Conservation (phyloP, 2,113 vertebrate species). For the Gallinago media region DNA sequence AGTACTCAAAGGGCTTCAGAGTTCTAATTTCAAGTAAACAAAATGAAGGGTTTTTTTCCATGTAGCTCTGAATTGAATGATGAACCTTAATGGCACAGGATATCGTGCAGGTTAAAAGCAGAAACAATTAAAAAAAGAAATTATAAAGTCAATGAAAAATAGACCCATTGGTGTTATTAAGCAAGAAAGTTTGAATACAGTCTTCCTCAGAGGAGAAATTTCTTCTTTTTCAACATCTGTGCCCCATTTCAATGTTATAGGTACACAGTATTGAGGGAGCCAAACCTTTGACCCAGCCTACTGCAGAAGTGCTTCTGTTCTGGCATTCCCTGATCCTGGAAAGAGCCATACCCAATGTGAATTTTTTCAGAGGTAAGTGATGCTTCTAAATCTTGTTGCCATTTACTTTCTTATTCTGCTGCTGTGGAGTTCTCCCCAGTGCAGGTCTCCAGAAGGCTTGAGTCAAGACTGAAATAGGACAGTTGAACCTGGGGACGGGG, state of each 20-base stretch:
- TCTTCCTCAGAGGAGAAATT: background rate
- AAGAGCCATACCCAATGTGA: background rate
- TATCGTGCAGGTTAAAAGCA: background rate
- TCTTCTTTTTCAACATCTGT: background rate
- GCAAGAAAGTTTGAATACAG: background rate
- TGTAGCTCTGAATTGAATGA: background rate
- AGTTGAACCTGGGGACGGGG: background rate
- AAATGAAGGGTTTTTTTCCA: background rate
- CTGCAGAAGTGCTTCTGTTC: background rate
- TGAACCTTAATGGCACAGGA: background rate
- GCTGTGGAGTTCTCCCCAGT: background rate
- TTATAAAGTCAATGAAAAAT: background rate
- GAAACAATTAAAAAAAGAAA: background rate
- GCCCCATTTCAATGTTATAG: background rate
- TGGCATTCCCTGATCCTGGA: background rate
- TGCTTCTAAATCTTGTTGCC: background rate
- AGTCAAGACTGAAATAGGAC: background rate
- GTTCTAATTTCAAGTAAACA: background rate
- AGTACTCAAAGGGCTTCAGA: background rate
- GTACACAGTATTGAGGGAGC: background rate
- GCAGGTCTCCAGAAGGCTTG: background rate
- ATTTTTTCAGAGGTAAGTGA: background rate
- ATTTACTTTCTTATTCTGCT: background rate
- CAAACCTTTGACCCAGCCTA: background rate
- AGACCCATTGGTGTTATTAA: background rate